Base-by-base conservation (phyloP, 2,797 vertebrate species). In the Diceros bicornis region DNA sequence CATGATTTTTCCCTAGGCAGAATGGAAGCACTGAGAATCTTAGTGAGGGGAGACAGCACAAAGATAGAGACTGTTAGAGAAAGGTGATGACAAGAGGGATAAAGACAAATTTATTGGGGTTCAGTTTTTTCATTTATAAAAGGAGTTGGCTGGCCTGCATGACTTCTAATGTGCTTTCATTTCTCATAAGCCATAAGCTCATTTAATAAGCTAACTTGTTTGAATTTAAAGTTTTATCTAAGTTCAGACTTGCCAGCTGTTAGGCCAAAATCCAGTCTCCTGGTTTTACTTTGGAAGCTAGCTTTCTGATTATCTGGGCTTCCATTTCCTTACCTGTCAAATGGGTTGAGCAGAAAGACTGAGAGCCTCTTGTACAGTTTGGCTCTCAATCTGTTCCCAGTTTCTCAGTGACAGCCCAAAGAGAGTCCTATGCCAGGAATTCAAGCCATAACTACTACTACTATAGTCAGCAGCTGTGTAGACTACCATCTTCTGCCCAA, bases 151-250 rank as follows among this genome's bases (percentile, higher is more conserved):
- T 72, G 47, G 9, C 57, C 55, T 23, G 64, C 20, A 17, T 50
- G 9, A 86, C 62, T 94, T 86, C 59, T 83, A 69, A 61, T 72
- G 68, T 55, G 17, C 34, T 91, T 95, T 90, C 34, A 41, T 64
- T 78, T 55, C 44, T 82, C 52, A 29, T 47, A 62, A 94, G 29
- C 72, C 57, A 32, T 59, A 81, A 74, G 18, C 55, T 78, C 62
- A 87, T 75, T 61, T 86, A 50, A 52, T 61, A 34, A 64, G 77
- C 10, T 71, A 89, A 66, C 23, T 93, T 88, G 41, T 59, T 79
- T 87, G 34, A 81, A 92, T 72, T 96, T 62, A 96, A 82, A 86
- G 78, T 85, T 82, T 69, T 14, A 27, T 41, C 57, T 86, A 93
- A 52, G n/a, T n/a, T 93, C 62, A 79, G 57, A 21, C n/a, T 74